A percentile compares a stretch with the other conserved stretches of the same genome.
Evolutionary conservation across 2,113 vertebrate species (phyloP).

Genomic region (Illadopsis cleaveri): DNA sequence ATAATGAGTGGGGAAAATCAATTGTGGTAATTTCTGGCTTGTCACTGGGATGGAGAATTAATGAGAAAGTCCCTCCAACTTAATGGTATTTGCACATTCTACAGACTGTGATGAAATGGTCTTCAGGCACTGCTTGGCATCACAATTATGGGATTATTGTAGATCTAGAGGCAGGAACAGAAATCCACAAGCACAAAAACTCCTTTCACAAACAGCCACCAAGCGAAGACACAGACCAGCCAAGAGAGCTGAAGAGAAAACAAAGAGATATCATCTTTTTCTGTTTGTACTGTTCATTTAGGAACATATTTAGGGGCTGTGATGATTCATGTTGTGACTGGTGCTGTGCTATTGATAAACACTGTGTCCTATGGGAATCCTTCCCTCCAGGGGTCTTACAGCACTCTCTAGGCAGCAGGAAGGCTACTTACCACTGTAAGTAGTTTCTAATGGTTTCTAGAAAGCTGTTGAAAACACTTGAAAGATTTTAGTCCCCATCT

Average conservation of each 20-base stretch:
- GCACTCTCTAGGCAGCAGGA: neutral
- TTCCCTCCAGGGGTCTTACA: neutral
- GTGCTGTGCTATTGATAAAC: neutral
- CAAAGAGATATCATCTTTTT: neutral
- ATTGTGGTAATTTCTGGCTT: conserved; percentile 81
- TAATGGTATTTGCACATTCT: conserved; percentile 80
- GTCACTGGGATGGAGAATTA: conserved; percentile 76
- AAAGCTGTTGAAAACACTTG: neutral
- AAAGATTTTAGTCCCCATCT: neutral
- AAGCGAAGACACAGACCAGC: neutral
- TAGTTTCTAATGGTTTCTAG: neutral
- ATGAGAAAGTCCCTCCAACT: conserved; percentile 78
- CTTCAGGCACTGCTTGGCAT: conserved; percentile 58
- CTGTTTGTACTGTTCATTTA: neutral
- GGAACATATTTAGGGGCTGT: neutral
- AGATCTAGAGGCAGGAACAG: neutral
- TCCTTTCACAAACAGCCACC: neutral
- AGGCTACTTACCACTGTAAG: neutral
- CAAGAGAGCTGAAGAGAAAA: neutral
- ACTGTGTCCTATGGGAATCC: fast-evolving
- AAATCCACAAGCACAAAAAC: conserved; percentile 11
- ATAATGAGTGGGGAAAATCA: conserved; percentile 80
- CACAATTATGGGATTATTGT: conserved; percentile 40
- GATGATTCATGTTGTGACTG: neutral
- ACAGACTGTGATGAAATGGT: conserved; percentile 76